Percentiles rank a stretch among this genome's conserved stretches.
Conservation (phyloP, 2,797 vertebrate genomes). For the Steatocranus sp. region DNA sequence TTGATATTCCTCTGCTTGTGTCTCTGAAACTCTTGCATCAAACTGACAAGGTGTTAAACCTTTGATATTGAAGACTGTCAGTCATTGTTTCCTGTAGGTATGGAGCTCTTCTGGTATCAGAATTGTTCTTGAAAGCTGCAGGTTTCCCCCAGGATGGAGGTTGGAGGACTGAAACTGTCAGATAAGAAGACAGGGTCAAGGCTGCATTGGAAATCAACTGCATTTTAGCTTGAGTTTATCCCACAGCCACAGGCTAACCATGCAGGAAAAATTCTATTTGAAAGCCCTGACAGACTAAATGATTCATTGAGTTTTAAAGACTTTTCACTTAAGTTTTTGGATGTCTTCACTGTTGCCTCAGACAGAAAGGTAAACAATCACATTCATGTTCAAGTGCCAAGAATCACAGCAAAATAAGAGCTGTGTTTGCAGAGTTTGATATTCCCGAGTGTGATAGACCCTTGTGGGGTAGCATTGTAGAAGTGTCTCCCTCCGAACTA, state of each 20-base stretch:
- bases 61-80: conserved; percentile 45
- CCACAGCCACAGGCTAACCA: not conserved
- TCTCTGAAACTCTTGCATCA: conserved; percentile 9
- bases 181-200: conserved; percentile 7
- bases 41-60: conserved; percentile 1
- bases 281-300: not conserved
- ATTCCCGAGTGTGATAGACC: conserved; percentile 15
- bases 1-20: conserved; percentile 23
- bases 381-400: conserved; percentile 11
- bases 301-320: conserved; percentile 1
- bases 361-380: conserved; percentile 15
- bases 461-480: conserved; percentile 34
- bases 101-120: not conserved
- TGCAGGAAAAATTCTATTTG: conserved; percentile 14
- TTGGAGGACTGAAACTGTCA: conserved; percentile 9
- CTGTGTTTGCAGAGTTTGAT: conserved; percentile 26
- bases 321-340: conserved; percentile 1
- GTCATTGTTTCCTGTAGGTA: conserved; percentile 35
- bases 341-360: not conserved
- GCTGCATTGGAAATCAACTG: conserved; percentile 3
- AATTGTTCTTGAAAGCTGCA: not conserved
- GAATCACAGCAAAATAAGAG: not conserved
- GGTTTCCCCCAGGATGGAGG: conserved; percentile 4
- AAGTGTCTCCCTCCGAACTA: conserved; percentile 58
- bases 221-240: conserved; percentile 5